phyloP scores from a whole-genome alignment of 2,797 vertebrate species.

The Graptemys geographica region DNA sequence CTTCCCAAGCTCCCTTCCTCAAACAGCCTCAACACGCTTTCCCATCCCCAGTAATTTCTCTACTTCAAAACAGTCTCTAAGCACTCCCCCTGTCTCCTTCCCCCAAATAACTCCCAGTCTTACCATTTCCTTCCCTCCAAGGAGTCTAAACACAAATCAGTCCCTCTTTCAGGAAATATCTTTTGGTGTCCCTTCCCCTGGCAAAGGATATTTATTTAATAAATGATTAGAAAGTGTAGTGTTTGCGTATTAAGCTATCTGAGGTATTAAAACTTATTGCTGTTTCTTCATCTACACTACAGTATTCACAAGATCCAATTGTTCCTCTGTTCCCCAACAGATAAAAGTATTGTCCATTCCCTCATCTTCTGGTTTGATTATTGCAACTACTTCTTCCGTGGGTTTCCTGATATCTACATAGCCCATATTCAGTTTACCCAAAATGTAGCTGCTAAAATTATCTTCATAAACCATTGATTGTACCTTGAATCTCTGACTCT shows the following conservation, averaged over 20 bases:
- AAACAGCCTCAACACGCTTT: not conserved
- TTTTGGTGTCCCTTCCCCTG: not conserved
- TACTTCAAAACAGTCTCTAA: not conserved
- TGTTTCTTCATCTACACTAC: too few relatives aligned
- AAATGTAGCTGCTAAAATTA: not conserved
- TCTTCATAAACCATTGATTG: not conserved
- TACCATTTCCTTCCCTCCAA: not conserved
- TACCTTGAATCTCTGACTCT: not conserved
- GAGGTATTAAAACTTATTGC: not conserved
- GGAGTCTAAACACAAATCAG: not conserved
- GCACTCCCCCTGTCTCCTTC: not conserved
- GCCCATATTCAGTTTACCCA: not conserved
- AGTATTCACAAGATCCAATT: not conserved
- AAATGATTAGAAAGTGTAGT: too few relatives aligned
- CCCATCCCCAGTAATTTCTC: not conserved
- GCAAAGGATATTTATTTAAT: too few relatives aligned
- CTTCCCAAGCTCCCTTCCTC: not conserved
- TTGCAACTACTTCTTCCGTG: not conserved
- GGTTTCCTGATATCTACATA: not conserved
- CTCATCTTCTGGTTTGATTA: not conserved
- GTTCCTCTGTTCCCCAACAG: not conserved
- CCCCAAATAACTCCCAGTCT: not conserved
- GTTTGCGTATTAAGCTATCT: too few relatives aligned
- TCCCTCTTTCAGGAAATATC: not conserved
- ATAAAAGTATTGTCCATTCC: not conserved